Evolutionary conservation across 2,888 invertebrate species (phyloP), one percentile per base, ranked within the genome.

Genomic region (Drosophila monieri): DNA sequence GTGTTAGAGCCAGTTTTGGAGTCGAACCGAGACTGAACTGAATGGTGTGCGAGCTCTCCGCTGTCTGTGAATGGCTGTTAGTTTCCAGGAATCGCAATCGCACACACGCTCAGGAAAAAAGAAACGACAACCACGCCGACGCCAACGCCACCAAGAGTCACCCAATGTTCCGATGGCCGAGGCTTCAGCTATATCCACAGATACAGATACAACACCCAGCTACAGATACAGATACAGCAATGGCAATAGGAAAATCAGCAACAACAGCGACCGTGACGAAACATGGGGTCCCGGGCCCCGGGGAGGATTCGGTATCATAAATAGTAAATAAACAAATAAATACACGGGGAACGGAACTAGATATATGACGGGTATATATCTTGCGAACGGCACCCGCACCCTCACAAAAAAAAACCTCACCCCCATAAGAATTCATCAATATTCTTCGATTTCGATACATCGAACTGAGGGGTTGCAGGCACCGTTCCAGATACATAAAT

Each of bases 21-120:
- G 61, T 56, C 53, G 53, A 62, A 18, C 39, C 52, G 44, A 54
- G 44, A 61, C 15, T 61, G 60, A 88, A 88, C 81, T 74, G 90
- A 90, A 90, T 90, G 83, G 90, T 87, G 88, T 89, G 89, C 80
- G 89, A 90, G 77, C 87, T 90, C 84, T 85, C 80, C 86, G 89
- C 77, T 89, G 89, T 89, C 90, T 90, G 90, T 90, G 90, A 90
- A 90, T 90, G 90, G 87, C 80, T 89, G 90, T 90, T 90, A 90
- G 90, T 90, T 90, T 90, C 90, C 88, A 84, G 88, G 90, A 90
- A 90, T 78, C 88, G 86, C 83, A 76, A 51, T 73, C 75, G 58
- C 48, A 60, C 48, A 51, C 44, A 62, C 51, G 23, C 49, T 37
- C 32, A 21, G 15, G 35, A 9, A 54, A 23, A 32, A 49, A 56